Conservation (phyloP, 1,140 invertebrate species). For the Zaprionus camerounensis region DNA sequence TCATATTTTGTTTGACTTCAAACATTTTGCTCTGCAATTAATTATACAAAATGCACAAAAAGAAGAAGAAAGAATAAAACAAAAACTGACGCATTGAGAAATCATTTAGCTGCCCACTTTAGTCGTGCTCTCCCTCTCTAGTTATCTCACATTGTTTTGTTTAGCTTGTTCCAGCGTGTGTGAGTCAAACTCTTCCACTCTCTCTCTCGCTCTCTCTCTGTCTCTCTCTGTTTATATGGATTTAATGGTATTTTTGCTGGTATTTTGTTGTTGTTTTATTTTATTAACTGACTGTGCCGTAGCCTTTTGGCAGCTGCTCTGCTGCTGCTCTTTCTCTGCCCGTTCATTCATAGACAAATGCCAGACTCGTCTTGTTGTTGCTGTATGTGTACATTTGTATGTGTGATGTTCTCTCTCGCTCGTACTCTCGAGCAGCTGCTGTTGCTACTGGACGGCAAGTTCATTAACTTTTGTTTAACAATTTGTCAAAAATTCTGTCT, state of each 20-base stretch:
- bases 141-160: neutral
- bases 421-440: slow-evolving; percentile 18
- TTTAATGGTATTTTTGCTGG: slow-evolving; percentile 22
- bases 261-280: slow-evolving; percentile 39
- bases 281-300: slow-evolving; percentile 4
- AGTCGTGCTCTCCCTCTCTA: neutral
- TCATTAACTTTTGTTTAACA: slow-evolving; percentile 76
- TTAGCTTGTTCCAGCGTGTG: slow-evolving; percentile 28
- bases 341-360: slow-evolving; percentile 74
- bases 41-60: slow-evolving; percentile 33
- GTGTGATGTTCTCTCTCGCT: slow-evolving; percentile 48
- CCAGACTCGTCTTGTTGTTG: slow-evolving; percentile 3
- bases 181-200: neutral
- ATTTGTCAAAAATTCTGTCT: slow-evolving; percentile 77
- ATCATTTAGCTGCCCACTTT: slow-evolving; percentile 33
- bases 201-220: neutral
- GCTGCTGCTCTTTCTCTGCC: slow-evolving; percentile 24
- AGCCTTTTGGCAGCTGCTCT: slow-evolving; percentile 45
- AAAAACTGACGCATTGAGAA: slow-evolving; percentile 32
- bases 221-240: slow-evolving; percentile 45
- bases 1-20: slow-evolving; percentile 26
- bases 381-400: slow-evolving; percentile 27
- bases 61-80: neutral
- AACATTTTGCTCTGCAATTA: slow-evolving; percentile 45
- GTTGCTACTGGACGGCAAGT: slow-evolving; percentile 54